A percentile compares a stretch with the other conserved stretches of the same genome.
phyloP scores from a whole-genome alignment of 23 tunicate species.

The Clavelina lepadiformis region DNA sequence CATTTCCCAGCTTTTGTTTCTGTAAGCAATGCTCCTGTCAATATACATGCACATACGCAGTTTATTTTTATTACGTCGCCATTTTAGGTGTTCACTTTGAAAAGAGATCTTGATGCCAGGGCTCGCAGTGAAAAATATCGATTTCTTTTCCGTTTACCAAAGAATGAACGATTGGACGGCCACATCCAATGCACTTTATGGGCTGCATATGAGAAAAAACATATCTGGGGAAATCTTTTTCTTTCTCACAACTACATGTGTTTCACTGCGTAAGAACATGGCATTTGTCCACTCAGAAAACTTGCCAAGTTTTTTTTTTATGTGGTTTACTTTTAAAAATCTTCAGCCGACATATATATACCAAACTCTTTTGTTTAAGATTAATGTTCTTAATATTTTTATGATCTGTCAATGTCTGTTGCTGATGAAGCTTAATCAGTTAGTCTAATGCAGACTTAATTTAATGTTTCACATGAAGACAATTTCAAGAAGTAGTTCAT shows the following conservation, averaged over 20 bases:
- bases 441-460: no score
- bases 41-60: not conserved
- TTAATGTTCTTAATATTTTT: no score
- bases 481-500: slow-evolving; percentile 51
- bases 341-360: no score
- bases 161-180: slow-evolving; percentile 85
- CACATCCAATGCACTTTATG: slow-evolving; percentile 87
- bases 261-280: slow-evolving; percentile 81
- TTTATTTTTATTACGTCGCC: not conserved
- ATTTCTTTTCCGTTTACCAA: slow-evolving; percentile 77
- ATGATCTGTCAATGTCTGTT: no score
- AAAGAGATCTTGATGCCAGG: slow-evolving; percentile 83
- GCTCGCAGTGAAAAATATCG: slow-evolving; percentile 95
- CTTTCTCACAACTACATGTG: slow-evolving; percentile 82
- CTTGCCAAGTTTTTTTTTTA: not conserved
- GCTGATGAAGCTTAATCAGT: no score
- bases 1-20: not conserved
- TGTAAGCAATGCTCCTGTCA: not conserved
- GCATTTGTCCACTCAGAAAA: not conserved
- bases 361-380: no score
- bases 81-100: slow-evolving; percentile 42
- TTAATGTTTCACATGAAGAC: no score
- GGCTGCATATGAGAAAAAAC: slow-evolving; percentile 88
- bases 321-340: not conserved
- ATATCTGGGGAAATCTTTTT: slow-evolving; percentile 85